Conservation (phyloP, 2,888 invertebrate species). For the Didymodactylos carnosus region DNA sequence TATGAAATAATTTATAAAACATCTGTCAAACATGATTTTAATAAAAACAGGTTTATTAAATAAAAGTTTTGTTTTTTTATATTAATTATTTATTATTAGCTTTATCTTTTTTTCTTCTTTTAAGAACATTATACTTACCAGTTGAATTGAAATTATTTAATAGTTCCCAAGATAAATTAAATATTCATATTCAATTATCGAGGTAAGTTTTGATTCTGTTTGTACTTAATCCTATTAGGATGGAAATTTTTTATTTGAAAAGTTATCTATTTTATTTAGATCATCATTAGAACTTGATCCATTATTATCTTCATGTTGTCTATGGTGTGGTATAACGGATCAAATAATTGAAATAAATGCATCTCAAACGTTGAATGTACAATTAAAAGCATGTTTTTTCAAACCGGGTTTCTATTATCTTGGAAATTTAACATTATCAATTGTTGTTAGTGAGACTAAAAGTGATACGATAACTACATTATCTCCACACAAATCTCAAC, state of each 20-base stretch:
- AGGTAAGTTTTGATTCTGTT: background rate
- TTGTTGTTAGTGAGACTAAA: background rate
- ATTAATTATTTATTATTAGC: too few species aligned
- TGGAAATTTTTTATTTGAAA: background rate
- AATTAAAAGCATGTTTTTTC: background rate
- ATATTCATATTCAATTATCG: background rate
- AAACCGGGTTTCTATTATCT: background rate
- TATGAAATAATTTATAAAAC: background rate
- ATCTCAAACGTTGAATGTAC: background rate
- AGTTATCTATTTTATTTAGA: background rate
- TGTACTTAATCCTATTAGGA: too few species aligned
- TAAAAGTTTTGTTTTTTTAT: too few species aligned
- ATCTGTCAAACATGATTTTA: background rate
- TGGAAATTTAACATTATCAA: background rate
- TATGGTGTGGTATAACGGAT: background rate
- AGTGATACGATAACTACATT: background rate
- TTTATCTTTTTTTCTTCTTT: too few species aligned
- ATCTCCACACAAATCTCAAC: too few species aligned
- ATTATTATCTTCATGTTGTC: background rate
- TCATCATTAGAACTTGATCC: background rate
- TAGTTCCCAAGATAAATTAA: background rate
- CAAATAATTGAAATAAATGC: background rate
- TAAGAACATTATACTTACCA: background rate
- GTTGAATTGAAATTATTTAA: background rate
- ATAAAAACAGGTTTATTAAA: too few species aligned